phyloP scores from a whole-genome alignment of 2,113 vertebrate genomes.

The Actenoides lindsayi region DNA sequence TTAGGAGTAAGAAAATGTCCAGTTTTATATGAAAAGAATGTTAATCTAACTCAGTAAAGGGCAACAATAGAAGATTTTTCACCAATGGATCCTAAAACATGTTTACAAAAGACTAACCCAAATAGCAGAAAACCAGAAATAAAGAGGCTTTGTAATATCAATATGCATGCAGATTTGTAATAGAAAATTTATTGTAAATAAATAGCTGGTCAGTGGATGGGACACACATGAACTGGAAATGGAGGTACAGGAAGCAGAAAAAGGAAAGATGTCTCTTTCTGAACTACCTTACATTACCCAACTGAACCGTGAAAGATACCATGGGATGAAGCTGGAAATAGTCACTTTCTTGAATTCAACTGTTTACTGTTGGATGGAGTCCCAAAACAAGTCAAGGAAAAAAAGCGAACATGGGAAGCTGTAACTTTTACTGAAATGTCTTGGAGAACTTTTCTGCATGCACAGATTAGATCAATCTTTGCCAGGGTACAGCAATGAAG shows the following conservation, averaged over 20 bases:
- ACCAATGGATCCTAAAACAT: not conserved
- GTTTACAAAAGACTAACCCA: not conserved
- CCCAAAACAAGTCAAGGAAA: not conserved
- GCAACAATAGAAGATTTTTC: not conserved
- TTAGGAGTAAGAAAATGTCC: not conserved
- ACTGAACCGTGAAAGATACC: not conserved
- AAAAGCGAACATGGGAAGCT: not conserved
- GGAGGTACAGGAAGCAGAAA: not conserved
- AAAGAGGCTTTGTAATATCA: not conserved
- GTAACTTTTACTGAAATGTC: not conserved
- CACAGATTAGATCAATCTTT: not conserved
- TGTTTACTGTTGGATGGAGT: not conserved
- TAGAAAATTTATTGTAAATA: not conserved
- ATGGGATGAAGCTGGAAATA: rapidly evolving
- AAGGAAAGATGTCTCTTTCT: not conserved
- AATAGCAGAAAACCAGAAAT: not conserved
- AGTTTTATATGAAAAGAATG: not conserved
- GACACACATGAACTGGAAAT: not conserved
- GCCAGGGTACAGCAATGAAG: not conserved
- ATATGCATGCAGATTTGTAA: not conserved
- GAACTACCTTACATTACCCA: not conserved
- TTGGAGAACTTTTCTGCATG: not conserved
- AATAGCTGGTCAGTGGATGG: not conserved
- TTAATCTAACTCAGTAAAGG: not conserved
- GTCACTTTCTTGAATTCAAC: not conserved